A percentile compares a stretch with the other conserved stretches of the same genome.
Conservation (phyloP, 2,888 invertebrate species). For the Craniophora ligustri region DNA sequence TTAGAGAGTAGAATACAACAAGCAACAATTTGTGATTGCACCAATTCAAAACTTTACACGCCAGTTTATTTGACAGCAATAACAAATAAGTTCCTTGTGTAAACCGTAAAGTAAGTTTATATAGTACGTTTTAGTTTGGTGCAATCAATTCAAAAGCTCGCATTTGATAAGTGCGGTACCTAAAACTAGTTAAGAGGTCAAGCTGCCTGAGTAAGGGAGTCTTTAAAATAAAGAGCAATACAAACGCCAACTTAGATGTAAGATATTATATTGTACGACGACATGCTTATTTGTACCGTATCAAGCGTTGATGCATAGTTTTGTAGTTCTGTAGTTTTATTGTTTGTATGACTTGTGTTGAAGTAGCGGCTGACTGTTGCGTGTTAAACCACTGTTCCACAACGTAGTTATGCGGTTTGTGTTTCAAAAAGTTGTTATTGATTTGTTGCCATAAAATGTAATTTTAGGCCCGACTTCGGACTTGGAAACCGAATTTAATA, state of each 20-base stretch:
- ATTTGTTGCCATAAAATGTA: constrained; percentile 80
- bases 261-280: constrained; percentile 65
- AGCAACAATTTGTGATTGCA: constrained; percentile 46
- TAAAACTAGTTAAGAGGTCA: constrained; percentile 48
- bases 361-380: constrained; percentile 63
- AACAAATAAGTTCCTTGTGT: constrained; percentile 49
- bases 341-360: constrained; percentile 63
- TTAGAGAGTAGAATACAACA: constrained; percentile 12
- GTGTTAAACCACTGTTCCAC: constrained; percentile 65
- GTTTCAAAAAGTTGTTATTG: constrained; percentile 72
- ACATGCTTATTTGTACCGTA: constrained; percentile 69
- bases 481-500: constrained; percentile 86
- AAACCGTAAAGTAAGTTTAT: constrained; percentile 45
- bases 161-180: constrained; percentile 48
- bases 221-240: constrained; percentile 77
- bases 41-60: constrained; percentile 35
- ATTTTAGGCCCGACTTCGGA: constrained; percentile 83
- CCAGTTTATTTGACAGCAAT: constrained; percentile 37
- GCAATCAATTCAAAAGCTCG: constrained; percentile 50
- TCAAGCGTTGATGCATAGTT: constrained; percentile 59
- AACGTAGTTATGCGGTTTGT: constrained; percentile 59
- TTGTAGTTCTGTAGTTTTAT: constrained; percentile 49
- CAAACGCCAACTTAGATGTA: constrained; percentile 83
- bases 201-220: constrained; percentile 49
- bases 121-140: constrained; percentile 53